Conservation (phyloP, 2,888 invertebrate species). For the Ornithoptera priamus region DNA sequence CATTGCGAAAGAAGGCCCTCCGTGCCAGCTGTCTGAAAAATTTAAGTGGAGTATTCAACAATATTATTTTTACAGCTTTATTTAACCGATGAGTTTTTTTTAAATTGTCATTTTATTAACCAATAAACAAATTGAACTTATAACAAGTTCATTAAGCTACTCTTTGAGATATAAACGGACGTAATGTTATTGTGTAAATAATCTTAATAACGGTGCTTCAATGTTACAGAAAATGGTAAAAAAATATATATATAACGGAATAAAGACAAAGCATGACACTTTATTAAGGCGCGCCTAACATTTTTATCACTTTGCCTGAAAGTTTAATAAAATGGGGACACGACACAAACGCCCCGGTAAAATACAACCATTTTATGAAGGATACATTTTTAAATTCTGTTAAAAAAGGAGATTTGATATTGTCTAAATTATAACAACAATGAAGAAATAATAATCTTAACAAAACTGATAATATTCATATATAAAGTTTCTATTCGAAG, state of each 20-base stretch:
- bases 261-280: conserved; percentile 57
- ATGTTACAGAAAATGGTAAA: conserved; percentile 34
- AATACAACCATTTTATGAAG: conserved; percentile 64
- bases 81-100: too few relatives aligned
- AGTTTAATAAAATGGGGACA: conserved; percentile 71
- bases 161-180: not conserved
- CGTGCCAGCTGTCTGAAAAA: too few relatives aligned
- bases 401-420: not conserved
- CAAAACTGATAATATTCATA: not conserved
- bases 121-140: too few relatives aligned
- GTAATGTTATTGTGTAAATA: not conserved
- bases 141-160: not conserved
- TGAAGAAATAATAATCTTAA: not conserved
- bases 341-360: conserved; percentile 47
- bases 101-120: too few relatives aligned
- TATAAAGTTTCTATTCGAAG: not conserved
- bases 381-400: conserved; percentile 45
- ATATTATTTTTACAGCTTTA: too few relatives aligned
- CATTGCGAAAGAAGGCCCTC: too few relatives aligned
- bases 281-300: conserved; percentile 57
- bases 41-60: too few relatives aligned
- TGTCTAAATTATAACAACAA: not conserved
- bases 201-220: conserved; percentile 3
- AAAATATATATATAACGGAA: conserved; percentile 49
- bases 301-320: conserved; percentile 72